Evolutionary conservation across 2,113 vertebrate species (phyloP), one percentile per base, ranked within the genome.

Genomic region (Vidua chalybeata): DNA sequence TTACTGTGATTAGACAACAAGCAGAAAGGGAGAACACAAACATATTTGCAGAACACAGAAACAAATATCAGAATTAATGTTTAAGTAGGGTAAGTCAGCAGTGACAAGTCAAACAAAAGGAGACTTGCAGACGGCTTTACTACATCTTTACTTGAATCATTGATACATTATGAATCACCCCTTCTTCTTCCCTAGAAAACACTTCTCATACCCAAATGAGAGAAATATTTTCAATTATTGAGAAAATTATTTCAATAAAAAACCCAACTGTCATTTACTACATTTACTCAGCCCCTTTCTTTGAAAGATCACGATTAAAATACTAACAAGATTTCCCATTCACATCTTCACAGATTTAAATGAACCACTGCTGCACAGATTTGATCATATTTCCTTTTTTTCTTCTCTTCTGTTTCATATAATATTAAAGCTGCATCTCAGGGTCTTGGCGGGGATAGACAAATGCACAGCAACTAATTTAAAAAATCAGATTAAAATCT

Each of bases 401-500:
- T 58, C n/a, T 58, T 59, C 15, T 78, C 5, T 37, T 87, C 72
- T 95, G 18, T 67, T 78, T 90, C 93, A 54, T 88, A 0, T 88
- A 83, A 76, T 22, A 82, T 59, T 59, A 94, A 75, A 97, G 68
- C 54, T 80, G 67, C 30, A 80, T 90, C 62, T 80, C 30, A 21
- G 21, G 15, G 35, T 52, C 66, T 78, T 69, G 63, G 15, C 0
- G 0, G 45, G 85, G 33, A 54, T 73, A 84, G 18, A 23, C 11
- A 1, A 97, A 68, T 59, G 33, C 48, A 84, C 15, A 87, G 63
- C 76, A 52, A 91, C 58, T 86, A 73, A 90, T 92, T 67, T 72
- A 83, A 48, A 81, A 97, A 98, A 97, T 98, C 84, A 91, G 87
- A 98, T 97, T 97, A 97, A 92, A 94, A 77, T 92, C 90, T 94